Evolutionary conservation across 2,113 vertebrate species (phyloP), one percentile per base, ranked within the genome.

Genomic region (Hystrix cristata): DNA sequence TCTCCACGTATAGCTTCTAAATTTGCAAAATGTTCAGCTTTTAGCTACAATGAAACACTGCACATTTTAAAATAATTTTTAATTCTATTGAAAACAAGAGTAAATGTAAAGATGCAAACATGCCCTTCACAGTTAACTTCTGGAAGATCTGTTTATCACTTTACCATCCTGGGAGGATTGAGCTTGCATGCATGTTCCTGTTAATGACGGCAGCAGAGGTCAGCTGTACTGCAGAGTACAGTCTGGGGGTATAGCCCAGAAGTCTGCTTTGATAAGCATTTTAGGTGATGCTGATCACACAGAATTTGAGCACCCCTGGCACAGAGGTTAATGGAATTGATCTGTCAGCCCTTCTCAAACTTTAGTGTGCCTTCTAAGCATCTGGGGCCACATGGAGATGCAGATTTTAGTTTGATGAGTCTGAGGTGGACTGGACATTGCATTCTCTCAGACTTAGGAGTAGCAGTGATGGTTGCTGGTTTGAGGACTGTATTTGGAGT

Each of bases 271-370:
- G 19, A 25, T 27, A 16, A 34, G 71, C 0, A 7, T 72, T 25
- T 48, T 5, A 7, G 13, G 8, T 7, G 62, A 7, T 31, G 59
- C 29, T 55, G 34, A 2, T 13, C n/a, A 6, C 62, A 18, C 12
- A 16, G 3, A 5, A 0, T 7, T 38, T 12, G 62, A 60, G 51
- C 16, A 15, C 60, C 25, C 7, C 31, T 12, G 25, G 62, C 16
- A 5, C 2, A 0, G 0, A 2, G 27, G 29, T 4, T 19, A 14
- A 60, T 48, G 55, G 46, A 48, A 4, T 1, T 1, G 4, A 1
- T 48, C 27, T 51, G 62, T 38, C 43, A 11, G 62, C 15, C 2
- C n/a, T 27, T 72, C 69, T 43, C 51, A n/a, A 4, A 29, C 0
- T 1, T 72, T 59, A 18, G 6, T 27, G 13, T 38, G 23, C 31